Conservation (phyloP, 2,113 vertebrate genomes). For the Leptobrachium ailaonicum region DNA sequence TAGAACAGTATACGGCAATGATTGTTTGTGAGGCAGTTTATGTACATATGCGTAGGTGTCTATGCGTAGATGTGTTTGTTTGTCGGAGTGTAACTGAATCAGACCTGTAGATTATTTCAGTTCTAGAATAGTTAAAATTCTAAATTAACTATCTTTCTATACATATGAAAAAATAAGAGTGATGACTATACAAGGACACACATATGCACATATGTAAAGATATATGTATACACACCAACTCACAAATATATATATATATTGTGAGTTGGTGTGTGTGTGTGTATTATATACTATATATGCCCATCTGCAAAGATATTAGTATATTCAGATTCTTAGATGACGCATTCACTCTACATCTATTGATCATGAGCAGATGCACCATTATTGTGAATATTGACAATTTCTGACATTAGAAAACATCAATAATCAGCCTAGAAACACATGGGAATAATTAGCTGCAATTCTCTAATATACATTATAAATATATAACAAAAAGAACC, state of each 20-base stretch:
- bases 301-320: background rate
- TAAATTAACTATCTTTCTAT: no score
- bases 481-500: conserved; percentile 32
- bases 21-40: background rate
- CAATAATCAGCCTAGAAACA: conserved; percentile 46
- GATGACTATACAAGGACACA: background rate
- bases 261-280: no score
- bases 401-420: conserved; percentile 44
- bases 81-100: background rate
- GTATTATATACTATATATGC: background rate
- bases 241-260: no score
- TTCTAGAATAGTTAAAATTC: no score
- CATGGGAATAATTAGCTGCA: conserved; percentile 50
- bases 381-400: conserved; percentile 50
- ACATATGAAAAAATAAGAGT: background rate
- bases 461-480: conserved; percentile 40
- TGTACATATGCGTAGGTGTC: background rate
- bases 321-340: conserved; percentile 21
- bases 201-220: conserved; percentile 5
- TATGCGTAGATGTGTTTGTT: background rate
- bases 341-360: conserved; percentile 44
- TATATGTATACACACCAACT: background rate
- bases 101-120: no score
- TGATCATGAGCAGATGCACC: conserved; percentile 46
- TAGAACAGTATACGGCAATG: background rate